Conservation (phyloP, 2,797 vertebrate species). For the Menidia menidia region DNA sequence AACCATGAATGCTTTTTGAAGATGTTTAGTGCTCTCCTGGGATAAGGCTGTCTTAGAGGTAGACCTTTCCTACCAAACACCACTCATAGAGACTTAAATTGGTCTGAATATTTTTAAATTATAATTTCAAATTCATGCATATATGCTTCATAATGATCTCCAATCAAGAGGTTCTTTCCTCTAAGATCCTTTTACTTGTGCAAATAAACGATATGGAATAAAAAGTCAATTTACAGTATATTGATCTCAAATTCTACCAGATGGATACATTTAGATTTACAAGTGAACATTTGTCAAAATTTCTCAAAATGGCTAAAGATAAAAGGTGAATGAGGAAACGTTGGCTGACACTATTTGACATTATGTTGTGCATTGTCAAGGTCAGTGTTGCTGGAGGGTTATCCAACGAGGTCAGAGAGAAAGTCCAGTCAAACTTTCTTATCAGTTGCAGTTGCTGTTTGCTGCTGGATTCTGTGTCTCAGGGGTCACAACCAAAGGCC, state of each 20-base stretch:
- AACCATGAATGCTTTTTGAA: constrained; percentile 75
- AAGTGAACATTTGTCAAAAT: constrained; percentile 34
- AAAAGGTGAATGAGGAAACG: constrained; percentile 22
- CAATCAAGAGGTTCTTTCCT: constrained; percentile 73
- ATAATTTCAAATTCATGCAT: constrained; percentile 70
- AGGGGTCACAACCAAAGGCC: constrained; percentile 54
- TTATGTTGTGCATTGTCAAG: constrained; percentile 69
- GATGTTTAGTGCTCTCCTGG: constrained; percentile 67
- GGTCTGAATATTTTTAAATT: constrained; percentile 75
- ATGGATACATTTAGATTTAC: constrained; percentile 10
- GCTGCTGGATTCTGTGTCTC: constrained; percentile 44
- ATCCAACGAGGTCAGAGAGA: constrained; percentile 54
- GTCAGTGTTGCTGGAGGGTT: constrained; percentile 56
- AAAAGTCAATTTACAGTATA: constrained; percentile 1
- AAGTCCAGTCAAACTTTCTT: constrained; percentile 39
- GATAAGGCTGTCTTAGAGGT: constrained; percentile 60
- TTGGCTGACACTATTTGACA: constrained; percentile 61
- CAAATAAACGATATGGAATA: constrained; percentile 5
- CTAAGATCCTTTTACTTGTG: not conserved
- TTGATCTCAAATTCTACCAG: not conserved
- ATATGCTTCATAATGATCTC: constrained; percentile 71
- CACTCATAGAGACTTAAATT: constrained; percentile 68
- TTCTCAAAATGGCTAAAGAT: constrained; percentile 32
- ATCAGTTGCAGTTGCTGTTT: constrained; percentile 43
- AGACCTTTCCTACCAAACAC: constrained; percentile 67